phyloP scores from a whole-genome alignment of 2,113 vertebrate genomes.

The Perccottus glenii region DNA sequence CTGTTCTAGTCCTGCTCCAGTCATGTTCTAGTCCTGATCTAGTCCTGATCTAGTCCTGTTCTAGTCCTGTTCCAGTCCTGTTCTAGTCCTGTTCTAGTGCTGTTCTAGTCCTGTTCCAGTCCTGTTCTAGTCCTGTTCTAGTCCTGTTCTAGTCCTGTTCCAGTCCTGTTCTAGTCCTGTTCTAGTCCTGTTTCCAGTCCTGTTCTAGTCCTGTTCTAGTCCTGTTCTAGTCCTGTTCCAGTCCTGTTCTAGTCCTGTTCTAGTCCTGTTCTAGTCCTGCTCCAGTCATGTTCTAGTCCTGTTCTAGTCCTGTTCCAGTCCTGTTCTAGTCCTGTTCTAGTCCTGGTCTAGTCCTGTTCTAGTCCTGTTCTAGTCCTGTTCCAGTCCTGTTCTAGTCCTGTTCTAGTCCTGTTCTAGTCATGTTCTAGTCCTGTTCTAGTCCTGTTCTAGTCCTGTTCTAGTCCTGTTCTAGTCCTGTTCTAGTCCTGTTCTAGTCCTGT shows the following conservation, averaged over 20 bases:
- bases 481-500: slow-evolving; percentile 35
- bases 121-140: neutral
- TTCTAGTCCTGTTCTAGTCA: slow-evolving; percentile 30
- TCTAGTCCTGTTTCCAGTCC: slow-evolving; percentile 33
- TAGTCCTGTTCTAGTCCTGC: slow-evolving; percentile 33
- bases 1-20: no score
- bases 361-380: neutral
- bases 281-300: neutral
- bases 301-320: neutral
- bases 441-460: neutral
- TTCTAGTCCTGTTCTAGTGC: neutral
- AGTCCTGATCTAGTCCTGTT: neutral
- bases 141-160: neutral
- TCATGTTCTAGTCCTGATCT: no score
- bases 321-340: neutral
- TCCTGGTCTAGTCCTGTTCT: neutral
- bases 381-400: neutral
- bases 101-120: no score
- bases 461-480: neutral
- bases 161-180: neutral
- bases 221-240: neutral
- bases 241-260: neutral
- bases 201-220: neutral
- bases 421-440: neutral
- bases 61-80: neutral